A percentile compares a stretch with the other conserved stretches of the same genome.
Evolutionary conservation across 2,797 vertebrate genomes (phyloP).

Genomic region (Epinephelus coioides): DNA sequence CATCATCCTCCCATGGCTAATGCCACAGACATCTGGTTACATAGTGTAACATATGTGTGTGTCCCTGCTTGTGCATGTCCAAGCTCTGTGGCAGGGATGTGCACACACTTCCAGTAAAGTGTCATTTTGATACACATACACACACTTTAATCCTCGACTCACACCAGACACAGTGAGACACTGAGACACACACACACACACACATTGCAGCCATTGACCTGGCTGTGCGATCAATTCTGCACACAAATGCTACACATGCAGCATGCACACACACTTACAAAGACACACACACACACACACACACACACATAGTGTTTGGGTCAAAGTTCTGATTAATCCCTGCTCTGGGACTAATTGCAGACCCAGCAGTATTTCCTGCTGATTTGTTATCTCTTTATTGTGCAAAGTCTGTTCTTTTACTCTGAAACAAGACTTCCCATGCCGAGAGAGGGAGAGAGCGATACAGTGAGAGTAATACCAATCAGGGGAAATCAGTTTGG

Average conservation of each 20-base stretch:
- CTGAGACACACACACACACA: background rate
- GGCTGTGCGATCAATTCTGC: constrained; percentile 29
- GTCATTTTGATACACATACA: background rate
- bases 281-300: background rate
- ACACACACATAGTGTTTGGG: constrained; percentile 10
- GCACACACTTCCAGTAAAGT: background rate
- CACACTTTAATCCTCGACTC: background rate
- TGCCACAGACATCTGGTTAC: too few relatives aligned
- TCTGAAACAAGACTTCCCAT: constrained; percentile 29
- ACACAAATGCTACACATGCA: constrained; percentile 16
- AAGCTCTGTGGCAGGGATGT: background rate
- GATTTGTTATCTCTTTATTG: constrained; percentile 67
- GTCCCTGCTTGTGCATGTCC: background rate
- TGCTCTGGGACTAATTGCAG: constrained; percentile 59
- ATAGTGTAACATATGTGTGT: background rate
- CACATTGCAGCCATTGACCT: constrained; percentile 14
- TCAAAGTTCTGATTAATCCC: too few relatives aligned
- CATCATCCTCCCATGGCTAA: too few relatives aligned
- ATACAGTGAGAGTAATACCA: constrained; percentile 46
- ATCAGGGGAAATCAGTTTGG: constrained; percentile 57
- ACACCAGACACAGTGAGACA: background rate
- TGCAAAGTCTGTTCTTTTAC: constrained; percentile 56
- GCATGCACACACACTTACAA: background rate
- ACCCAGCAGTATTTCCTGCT: constrained; percentile 68
- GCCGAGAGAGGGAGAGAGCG: constrained; percentile 17